These are phyloP conservation scores for Aegotheles bennettii DNA, from an alignment of 2,113 vertebrate species.

Conservation along the genomic window DNA sequence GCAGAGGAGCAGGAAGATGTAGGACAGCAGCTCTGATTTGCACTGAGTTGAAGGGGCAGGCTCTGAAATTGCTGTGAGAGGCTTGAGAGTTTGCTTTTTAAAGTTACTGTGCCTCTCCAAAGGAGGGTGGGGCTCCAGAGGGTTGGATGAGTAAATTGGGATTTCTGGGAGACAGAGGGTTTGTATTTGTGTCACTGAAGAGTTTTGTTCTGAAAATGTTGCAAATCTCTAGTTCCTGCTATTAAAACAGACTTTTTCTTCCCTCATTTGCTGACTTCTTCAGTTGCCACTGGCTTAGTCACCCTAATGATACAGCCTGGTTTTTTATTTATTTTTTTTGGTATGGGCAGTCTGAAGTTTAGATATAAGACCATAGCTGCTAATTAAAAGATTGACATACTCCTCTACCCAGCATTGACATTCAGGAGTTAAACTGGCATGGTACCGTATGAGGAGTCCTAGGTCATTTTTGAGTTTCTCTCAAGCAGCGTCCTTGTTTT, in stretches of 20 bases:
- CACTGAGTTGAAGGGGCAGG: not conserved
- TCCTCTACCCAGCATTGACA: not conserved
- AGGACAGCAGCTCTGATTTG: not conserved
- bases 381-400: not conserved
- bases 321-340: too few species aligned
- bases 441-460: rapidly evolving
- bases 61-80: not conserved
- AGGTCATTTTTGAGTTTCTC: not conserved
- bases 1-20: not conserved
- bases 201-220: not conserved
- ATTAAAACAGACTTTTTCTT: not conserved
- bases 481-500: not conserved
- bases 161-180: not conserved
- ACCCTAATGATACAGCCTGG: too few species aligned
- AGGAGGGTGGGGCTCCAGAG: not conserved
- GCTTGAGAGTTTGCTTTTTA: not conserved
- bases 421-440: not conserved
- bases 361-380: not conserved
- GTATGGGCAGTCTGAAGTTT: not conserved
- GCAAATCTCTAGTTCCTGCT: not conserved
- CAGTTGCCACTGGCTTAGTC: not conserved
- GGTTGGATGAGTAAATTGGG: not conserved
- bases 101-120: not conserved
- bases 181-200: not conserved
- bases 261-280: not conserved